These are phyloP conservation scores for Pycnonotus jocosus DNA, from an alignment of 2,113 vertebrate genomes.

Conservation along the genomic window DNA sequence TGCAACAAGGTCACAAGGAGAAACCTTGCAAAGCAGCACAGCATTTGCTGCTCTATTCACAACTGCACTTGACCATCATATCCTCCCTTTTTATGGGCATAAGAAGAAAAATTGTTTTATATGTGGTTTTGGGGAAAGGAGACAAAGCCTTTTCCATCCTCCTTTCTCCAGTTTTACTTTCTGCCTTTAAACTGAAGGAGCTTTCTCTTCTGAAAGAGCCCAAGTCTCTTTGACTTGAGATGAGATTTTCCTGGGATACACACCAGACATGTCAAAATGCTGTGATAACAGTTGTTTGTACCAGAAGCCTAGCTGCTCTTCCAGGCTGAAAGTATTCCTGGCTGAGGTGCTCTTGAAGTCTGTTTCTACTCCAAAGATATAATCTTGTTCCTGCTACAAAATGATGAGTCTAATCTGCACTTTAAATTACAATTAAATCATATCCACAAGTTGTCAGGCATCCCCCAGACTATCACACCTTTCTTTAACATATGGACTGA, in stretches of 20 bases:
- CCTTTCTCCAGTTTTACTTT: background rate
- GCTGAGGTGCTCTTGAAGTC: background rate
- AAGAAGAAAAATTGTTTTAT: background rate
- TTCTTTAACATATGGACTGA: background rate
- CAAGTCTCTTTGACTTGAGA: background rate
- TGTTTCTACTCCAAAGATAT: background rate
- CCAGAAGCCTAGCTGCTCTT: background rate
- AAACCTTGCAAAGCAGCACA: background rate
- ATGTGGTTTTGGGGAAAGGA: background rate
- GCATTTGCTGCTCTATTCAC: background rate
- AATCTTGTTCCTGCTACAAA: background rate
- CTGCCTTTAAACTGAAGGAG: background rate
- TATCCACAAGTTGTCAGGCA: background rate
- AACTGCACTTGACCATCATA: background rate
- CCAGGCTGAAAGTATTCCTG: background rate
- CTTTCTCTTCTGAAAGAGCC: background rate
- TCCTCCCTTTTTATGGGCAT: background rate
- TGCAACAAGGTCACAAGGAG: background rate
- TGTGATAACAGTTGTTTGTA: background rate
- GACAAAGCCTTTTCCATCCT: background rate
- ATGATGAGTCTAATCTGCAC: background rate
- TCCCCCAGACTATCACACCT: background rate
- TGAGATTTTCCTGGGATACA: background rate
- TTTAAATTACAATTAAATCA: background rate
- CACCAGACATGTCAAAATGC: background rate